Conservation (phyloP, 2,888 invertebrate species). For the Didymodactylos carnosus region DNA sequence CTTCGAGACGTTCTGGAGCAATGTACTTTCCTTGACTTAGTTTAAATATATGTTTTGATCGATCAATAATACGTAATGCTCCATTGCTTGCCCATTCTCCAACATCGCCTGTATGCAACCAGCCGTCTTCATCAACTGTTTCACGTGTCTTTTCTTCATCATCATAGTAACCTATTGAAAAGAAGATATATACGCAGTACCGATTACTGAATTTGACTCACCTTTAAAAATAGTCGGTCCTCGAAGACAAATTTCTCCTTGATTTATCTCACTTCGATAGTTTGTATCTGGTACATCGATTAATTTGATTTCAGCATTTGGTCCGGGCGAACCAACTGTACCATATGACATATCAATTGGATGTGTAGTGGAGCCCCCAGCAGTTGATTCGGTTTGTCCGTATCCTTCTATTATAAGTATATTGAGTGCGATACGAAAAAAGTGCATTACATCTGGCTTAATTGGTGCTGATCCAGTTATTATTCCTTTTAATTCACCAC, state of each 20-base stretch:
- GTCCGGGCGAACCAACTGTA: neutral
- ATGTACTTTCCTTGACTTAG: conserved; percentile 48
- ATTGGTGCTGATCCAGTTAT: conserved; percentile 85
- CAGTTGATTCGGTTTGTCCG: conserved; percentile 69
- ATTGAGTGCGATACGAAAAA: conserved; percentile 65
- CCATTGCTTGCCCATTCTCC: conserved; percentile 6
- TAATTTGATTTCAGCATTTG: neutral
- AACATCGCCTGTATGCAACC: conserved; percentile 14
- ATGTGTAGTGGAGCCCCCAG: neutral
- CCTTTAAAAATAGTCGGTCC: conserved; percentile 5
- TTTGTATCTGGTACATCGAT: conserved; percentile 11
- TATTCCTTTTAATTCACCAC: conserved; percentile 72
- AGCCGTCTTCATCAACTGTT: conserved; percentile 9
- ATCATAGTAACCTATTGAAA: conserved; percentile 29
- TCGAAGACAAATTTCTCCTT: conserved; percentile 6
- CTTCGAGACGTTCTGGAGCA: neutral
- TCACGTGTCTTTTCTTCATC: conserved; percentile 8
- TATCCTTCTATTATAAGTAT: conserved; percentile 62
- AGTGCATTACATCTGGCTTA: conserved; percentile 73
- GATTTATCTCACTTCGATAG: neutral
- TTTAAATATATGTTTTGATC: conserved; percentile 11
- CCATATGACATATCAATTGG: conserved; percentile 2
- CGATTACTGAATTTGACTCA: neutral
- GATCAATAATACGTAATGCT: conserved; percentile 4
- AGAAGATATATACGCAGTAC: neutral